Percentiles rank a stretch among this genome's conserved stretches.
phyloP scores from a whole-genome alignment of 2,113 vertebrate species.

The Sciurus niger region DNA sequence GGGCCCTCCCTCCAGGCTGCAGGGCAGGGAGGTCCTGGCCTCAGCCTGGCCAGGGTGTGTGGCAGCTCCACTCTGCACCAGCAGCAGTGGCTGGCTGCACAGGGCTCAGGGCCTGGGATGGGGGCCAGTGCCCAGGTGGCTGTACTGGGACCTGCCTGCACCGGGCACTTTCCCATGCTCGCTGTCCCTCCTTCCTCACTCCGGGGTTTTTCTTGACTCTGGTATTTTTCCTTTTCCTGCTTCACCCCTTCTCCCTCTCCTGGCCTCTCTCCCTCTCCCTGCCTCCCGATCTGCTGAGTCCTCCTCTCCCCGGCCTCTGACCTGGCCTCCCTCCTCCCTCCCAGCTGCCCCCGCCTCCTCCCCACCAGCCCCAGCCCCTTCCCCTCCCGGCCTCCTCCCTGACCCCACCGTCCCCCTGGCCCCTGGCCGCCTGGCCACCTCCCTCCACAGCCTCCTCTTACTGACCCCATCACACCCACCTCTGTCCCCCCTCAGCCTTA shows the following conservation, averaged over 20 bases:
- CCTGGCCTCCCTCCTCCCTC: too few relatives aligned
- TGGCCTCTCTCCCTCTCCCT: neutral
- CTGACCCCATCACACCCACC: neutral
- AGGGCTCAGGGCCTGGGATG: neutral
- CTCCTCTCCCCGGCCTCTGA: neutral
- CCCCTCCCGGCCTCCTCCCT: accelerated
- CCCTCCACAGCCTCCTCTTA: neutral
- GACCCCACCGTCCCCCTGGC: neutral
- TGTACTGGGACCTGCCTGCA: too few relatives aligned
- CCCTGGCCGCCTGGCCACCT: neutral
- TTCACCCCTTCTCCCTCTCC: accelerated
- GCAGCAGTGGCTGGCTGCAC: too few relatives aligned
- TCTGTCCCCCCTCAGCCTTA: constrained; percentile 78
- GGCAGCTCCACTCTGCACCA: too few relatives aligned
- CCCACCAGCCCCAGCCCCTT: too few relatives aligned
- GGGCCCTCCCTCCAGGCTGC: neutral
- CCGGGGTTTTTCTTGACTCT: accelerated
- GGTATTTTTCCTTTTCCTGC: too few relatives aligned
- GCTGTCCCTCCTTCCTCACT: too few relatives aligned
- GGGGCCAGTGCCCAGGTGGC: too few relatives aligned
- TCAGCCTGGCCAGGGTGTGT: constrained; percentile 42
- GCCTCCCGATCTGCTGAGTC: neutral
- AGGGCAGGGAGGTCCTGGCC: constrained; percentile 43
- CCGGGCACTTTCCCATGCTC: accelerated
- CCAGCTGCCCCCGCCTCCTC: accelerated